Evolutionary conservation across 2,888 invertebrate species (phyloP), one percentile per base, ranked within the genome.

Genomic region (Drosophila barbarae): DNA sequence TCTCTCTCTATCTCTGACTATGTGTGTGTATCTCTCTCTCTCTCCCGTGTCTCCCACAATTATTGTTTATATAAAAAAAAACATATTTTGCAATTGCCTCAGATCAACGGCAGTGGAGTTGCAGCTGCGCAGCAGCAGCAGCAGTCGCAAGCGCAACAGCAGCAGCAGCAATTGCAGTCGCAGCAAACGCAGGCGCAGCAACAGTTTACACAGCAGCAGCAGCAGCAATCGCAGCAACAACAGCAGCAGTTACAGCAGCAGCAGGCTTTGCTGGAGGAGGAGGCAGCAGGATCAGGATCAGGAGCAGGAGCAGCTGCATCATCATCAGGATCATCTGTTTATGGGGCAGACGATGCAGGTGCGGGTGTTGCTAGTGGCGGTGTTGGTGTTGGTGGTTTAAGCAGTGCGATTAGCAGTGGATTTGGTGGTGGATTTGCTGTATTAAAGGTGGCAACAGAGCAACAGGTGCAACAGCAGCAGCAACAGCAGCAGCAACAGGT

Each of bases 291-390:
- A 41, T 46, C 54, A n/a, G 51, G 52, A 59, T 36, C 63, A 35
- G 85, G 78, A 84, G 72, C 76, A 83, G 85, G 80, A 84, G 36
- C 59, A 35, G 69, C 42, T 30, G 50, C 68, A 28, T 39, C 59
- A 49, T 57, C 65, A 44, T 52, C 59, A 18, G 51, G 55, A 59
- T 53, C 65, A 39, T 65, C 70, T 65, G 71, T 80, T 64, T 83
- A 79, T 71, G 85, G 85, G 74, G 80, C 84, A 60, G 83, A 83
- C 69, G 78, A 79, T 79, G 80, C 79, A 85, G 85, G 80, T 80
- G 85, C 77, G 85, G 61, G 55, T 69, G 55, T 50, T 69, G 61
- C 41, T 69, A 58, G 36, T 69, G 53, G 69, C 52, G 49, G 60
- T 69, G 56, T 47, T 64, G 59, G 68, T 67, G 66, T 56, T 72